Evolutionary conservation across 2,888 invertebrate genomes (phyloP).

Genomic region (Apomyelois bistriatella): DNA sequence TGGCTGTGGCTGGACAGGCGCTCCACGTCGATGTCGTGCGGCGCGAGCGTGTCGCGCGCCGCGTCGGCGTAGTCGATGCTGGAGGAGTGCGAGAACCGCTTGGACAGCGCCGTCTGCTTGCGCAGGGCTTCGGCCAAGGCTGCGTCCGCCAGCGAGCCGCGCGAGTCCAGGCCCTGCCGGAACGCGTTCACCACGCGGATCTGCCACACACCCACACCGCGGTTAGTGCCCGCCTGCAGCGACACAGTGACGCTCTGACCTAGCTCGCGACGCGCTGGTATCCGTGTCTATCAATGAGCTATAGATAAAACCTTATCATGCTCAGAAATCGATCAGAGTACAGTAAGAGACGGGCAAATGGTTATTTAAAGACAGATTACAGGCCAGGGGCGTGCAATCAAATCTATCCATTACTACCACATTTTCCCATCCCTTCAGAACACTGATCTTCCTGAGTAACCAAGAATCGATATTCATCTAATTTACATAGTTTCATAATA

Average conservation of each 20-base stretch:
- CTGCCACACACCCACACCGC: conserved; percentile 82
- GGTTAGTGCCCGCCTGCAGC: conserved; percentile 17
- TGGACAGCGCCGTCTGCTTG: conserved; percentile 95
- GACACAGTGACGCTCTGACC: conserved; percentile 23
- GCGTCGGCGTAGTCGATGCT: conserved; percentile 95
- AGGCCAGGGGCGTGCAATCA: no score
- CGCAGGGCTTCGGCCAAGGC: conserved; percentile 95
- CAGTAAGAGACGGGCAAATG: no score
- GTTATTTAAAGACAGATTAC: no score
- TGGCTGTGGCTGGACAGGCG: conserved; percentile 95
- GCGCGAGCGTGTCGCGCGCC: conserved; percentile 92
- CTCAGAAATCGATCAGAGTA: no score
- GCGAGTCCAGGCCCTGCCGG: conserved; percentile 99
- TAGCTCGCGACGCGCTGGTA: not conserved
- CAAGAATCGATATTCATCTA: not conserved
- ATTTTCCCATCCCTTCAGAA: no score
- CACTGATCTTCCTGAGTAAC: not conserved
- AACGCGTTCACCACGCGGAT: conserved; percentile 99
- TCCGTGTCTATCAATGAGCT: not conserved
- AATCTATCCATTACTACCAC: no score
- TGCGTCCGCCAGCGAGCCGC: conserved; percentile 95
- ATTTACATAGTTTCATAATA: not conserved
- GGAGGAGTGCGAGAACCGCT: conserved; percentile 93
- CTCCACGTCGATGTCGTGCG: conserved; percentile 95
- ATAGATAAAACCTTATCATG: not conserved